Base-by-base conservation (phyloP, 2,113 vertebrate species). In the Lucifuga dentata region DNA sequence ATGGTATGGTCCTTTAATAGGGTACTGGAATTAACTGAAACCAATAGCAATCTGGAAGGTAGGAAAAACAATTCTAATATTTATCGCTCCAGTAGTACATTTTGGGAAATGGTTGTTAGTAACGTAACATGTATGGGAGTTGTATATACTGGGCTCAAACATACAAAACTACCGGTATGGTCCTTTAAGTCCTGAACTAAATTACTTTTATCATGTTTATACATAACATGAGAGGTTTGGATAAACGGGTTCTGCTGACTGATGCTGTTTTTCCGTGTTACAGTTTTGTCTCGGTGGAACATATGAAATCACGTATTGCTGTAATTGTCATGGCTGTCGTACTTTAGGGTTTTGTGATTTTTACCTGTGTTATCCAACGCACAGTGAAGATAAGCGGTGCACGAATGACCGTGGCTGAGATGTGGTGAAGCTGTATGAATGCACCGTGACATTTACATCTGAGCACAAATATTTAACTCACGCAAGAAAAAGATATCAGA, bases 311-410 rank as follows among this genome's bases (percentile, higher is more conserved):
- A 11, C 41, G 43, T 68, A 40, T 44, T 11, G 8, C 11, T 55
- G 16, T 55, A 38, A 63, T 9, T 57, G 21, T 39, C 8, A 16
- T 61, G 11, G 35, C 50, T 62, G 61, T 68, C 50, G 43, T 55
- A 44, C 52, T 50, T 59, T 32, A 40, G 36, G 41, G 26, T 69
- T 79, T 68, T 78, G 63, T 81, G 43, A 68, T n/a, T 60, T 75
- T 82, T 68, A 83, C 57, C 46, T 64, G 67, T 82, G 68, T 79
- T 84, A 65, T 76, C 52, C 68, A 85, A 73, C 71, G 63, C 67
- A 53, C 40, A 65, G 35, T 29, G 56, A 73, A 72, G 19, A 36
- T 55, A 2, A 58, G 50, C 13, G 55, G 62, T 62, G 45, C 7
- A 23, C 45, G 39, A 63, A 67, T 51, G 44, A 60, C 51, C 55